These are phyloP conservation scores for Heliconius congener DNA, from an alignment of 1,140 invertebrate genomes.

Conservation along the genomic window DNA sequence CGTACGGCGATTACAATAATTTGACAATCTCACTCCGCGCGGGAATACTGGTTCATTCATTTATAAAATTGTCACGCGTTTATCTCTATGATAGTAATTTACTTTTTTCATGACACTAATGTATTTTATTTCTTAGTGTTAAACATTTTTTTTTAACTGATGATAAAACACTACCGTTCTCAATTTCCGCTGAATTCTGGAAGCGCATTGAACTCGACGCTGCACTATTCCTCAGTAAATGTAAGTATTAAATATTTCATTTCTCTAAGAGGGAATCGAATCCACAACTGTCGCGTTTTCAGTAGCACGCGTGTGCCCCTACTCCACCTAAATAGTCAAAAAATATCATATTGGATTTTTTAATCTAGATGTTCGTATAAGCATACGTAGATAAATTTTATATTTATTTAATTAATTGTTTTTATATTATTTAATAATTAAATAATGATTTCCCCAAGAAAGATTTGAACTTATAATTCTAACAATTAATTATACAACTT, in stretches of 20 bases:
- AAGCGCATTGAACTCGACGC: not conserved
- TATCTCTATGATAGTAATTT: conserved; percentile 5
- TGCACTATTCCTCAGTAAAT: not conserved
- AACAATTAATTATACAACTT: not conserved
- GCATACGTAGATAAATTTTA: too few relatives aligned
- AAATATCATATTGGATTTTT: too few relatives aligned
- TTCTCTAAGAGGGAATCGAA: too few relatives aligned
- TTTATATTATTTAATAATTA: too few relatives aligned
- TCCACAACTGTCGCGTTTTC: too few relatives aligned
- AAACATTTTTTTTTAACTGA: not conserved
- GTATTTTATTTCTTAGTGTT: not conserved
- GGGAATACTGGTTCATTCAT: not conserved
- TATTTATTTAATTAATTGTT: too few relatives aligned
- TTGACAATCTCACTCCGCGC: not conserved
- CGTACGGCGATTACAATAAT: conserved; percentile 7
- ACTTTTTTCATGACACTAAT: not conserved
- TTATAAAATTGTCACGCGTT: conserved; percentile 6
- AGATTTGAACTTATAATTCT: too few relatives aligned
- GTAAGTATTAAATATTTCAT: too few relatives aligned
- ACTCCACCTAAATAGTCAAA: too few relatives aligned
- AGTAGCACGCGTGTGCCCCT: too few relatives aligned
- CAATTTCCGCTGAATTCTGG: not conserved
- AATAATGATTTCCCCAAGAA: too few relatives aligned
- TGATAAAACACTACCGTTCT: not conserved
- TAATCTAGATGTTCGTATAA: too few relatives aligned